Evolutionary conservation across 2,888 invertebrate genomes (phyloP).

Genomic region (Glyphotaelius pellucidus): DNA sequence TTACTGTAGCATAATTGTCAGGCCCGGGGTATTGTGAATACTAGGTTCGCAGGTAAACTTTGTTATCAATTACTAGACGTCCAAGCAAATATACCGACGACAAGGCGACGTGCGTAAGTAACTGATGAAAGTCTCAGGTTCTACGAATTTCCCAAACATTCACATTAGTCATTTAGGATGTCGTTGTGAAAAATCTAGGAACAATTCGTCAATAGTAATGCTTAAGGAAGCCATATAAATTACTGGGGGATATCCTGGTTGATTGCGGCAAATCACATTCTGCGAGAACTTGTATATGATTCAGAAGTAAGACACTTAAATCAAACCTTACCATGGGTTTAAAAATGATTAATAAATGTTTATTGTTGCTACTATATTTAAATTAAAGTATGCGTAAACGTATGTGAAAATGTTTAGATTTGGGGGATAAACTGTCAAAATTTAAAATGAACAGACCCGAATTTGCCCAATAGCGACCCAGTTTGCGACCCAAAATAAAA

Average conservation of each 20-base stretch:
- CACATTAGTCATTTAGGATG: slow-evolving; percentile 23
- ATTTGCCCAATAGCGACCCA: no score
- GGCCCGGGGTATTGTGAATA: slow-evolving; percentile 7
- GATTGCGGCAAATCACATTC: background rate
- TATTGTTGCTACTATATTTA: background rate
- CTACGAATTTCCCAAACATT: background rate
- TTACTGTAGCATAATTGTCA: slow-evolving; percentile 13
- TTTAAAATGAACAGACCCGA: no score
- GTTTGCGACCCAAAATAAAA: no score
- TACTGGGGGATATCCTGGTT: slow-evolving; percentile 6
- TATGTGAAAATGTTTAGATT: no score
- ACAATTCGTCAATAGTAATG: background rate
- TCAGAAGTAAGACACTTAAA: background rate
- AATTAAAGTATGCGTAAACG: background rate
- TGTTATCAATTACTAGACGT: slow-evolving; percentile 31
- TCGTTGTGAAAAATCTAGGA: slow-evolving; percentile 8
- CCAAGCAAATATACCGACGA: slow-evolving; percentile 2
- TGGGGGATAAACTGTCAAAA: no score
- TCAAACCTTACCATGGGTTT: background rate
- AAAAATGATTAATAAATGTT: background rate
- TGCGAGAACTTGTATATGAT: background rate
- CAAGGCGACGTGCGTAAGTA: background rate
- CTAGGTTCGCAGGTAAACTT: slow-evolving; percentile 28
- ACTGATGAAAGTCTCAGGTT: background rate
- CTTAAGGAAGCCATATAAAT: slow-evolving; percentile 4